Conservation (phyloP, 2,113 vertebrate species). For the Pituophis catenifer region DNA sequence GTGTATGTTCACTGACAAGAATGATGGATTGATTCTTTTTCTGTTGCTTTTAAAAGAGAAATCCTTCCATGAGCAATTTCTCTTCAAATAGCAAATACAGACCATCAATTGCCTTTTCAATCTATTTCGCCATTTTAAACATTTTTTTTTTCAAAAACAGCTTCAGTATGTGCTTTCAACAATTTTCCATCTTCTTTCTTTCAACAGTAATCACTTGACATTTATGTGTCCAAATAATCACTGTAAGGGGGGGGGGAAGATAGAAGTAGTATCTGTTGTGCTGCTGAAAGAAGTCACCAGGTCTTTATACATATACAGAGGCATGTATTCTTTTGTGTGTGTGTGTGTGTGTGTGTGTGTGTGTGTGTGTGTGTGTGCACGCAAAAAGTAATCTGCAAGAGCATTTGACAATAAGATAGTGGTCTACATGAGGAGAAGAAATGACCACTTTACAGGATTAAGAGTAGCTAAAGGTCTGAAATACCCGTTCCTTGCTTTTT, state of each 20-base stretch:
- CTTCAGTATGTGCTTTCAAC: not conserved
- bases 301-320: not conserved
- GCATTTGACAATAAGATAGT: not conserved
- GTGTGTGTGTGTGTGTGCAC: not conserved
- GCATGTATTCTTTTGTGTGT: not conserved
- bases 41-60: not conserved
- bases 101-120: not conserved
- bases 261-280: not conserved
- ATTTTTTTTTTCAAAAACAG: not conserved
- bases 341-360: not conserved
- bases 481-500: not conserved
- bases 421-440: not conserved
- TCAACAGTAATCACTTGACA: not conserved
- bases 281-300: not conserved
- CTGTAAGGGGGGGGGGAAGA: not conserved
- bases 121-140: not conserved
- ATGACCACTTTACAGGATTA: not conserved
- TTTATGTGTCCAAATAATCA: not conserved
- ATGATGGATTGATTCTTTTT: not conserved
- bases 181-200: not conserved
- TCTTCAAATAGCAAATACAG: not conserved
- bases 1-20: not conserved
- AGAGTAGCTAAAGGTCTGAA: not conserved
- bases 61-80: not conserved
- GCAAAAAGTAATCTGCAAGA: not conserved